Evolutionary conservation across 1,140 invertebrate genomes (phyloP).

Genomic region (Papilio aristodemus): DNA sequence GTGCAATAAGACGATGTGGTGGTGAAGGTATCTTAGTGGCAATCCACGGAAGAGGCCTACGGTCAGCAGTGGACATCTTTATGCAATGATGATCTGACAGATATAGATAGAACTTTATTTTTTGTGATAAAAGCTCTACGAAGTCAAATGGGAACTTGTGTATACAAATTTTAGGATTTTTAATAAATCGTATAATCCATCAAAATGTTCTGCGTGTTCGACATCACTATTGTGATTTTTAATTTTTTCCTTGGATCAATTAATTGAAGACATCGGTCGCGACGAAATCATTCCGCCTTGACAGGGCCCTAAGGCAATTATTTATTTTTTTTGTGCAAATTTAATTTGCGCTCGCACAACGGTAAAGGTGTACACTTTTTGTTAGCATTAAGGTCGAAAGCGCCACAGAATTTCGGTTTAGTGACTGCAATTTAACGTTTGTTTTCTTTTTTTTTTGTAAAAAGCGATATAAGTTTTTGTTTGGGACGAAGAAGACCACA

Average conservation of each 20-base stretch:
- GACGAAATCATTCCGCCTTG: slow-evolving; percentile 54
- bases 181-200: no score
- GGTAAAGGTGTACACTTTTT: slow-evolving; percentile 14
- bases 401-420: slow-evolving; percentile 27
- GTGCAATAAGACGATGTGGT: no score
- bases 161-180: no score
- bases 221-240: slow-evolving; percentile 36
- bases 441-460: slow-evolving; percentile 46
- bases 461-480: slow-evolving; percentile 57
- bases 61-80: no score
- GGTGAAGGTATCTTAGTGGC: no score
- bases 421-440: slow-evolving; percentile 35
- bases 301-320: slow-evolving; percentile 53
- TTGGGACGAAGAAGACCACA: slow-evolving; percentile 47
- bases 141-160: no score
- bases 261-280: slow-evolving; percentile 56
- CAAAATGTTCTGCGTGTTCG: background rate
- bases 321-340: slow-evolving; percentile 46
- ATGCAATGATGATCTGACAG: no score
- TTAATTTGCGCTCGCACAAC: slow-evolving; percentile 11
- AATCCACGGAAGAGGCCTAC: no score
- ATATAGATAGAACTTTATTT: no score
- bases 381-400: slow-evolving; percentile 40
- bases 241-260: slow-evolving; percentile 50
- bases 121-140: no score